Evolutionary conservation across 2,113 vertebrate genomes (phyloP).

Genomic region (Pan paniscus): DNA sequence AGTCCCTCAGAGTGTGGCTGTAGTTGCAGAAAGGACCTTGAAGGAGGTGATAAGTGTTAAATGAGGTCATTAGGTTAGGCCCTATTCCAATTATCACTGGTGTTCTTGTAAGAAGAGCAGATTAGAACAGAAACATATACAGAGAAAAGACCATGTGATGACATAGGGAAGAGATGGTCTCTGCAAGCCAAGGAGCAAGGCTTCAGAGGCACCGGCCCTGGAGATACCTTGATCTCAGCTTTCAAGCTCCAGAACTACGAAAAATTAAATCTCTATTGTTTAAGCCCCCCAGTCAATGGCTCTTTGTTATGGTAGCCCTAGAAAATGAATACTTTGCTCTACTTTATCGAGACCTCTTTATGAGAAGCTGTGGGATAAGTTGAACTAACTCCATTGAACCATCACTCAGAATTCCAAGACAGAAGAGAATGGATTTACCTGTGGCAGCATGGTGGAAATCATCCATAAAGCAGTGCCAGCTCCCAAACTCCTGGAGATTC

Average conservation of each 20-base stretch:
- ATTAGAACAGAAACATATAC: too few relatives aligned
- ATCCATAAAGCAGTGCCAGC: rapidly evolving
- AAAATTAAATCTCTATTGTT: too few relatives aligned
- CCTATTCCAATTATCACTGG: rapidly evolving
- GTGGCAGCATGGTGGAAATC: rapidly evolving
- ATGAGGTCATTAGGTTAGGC: too few relatives aligned
- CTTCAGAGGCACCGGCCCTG: background rate
- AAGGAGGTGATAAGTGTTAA: background rate
- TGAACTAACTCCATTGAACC: rapidly evolving
- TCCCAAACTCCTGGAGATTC: rapidly evolving
- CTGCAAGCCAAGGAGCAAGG: background rate
- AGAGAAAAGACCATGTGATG: rapidly evolving
- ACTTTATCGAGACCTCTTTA: rapidly evolving
- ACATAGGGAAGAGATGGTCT: rapidly evolving
- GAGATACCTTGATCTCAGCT: background rate
- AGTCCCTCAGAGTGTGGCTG: background rate
- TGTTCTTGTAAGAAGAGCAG: too few relatives aligned
- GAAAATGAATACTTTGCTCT: rapidly evolving
- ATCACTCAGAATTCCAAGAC: background rate
- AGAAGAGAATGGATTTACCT: background rate
- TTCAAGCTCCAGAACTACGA: background rate
- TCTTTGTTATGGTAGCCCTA: rapidly evolving
- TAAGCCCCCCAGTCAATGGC: rapidly evolving
- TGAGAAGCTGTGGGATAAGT: rapidly evolving
- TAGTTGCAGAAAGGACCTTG: background rate